Evolutionary conservation across 2,113 vertebrate genomes (phyloP).

Genomic region (Proterorhinus semilunaris): DNA sequence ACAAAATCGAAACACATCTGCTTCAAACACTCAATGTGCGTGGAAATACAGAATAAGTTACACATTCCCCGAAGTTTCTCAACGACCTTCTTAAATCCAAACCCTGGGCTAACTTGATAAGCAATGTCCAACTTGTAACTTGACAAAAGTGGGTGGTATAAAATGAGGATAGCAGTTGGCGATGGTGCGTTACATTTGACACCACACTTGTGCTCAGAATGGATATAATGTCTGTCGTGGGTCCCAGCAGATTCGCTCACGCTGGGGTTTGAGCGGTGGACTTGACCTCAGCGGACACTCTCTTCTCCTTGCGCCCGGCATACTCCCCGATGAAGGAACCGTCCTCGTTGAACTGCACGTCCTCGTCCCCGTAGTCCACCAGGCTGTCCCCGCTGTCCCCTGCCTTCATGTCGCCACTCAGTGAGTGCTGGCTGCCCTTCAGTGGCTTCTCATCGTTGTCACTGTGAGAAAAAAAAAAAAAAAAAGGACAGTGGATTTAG

Average conservation of each 20-base stretch:
- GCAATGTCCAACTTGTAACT: slow-evolving; percentile 64
- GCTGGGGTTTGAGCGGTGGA: slow-evolving; percentile 78
- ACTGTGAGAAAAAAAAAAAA: slow-evolving; percentile 58
- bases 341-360: slow-evolving; percentile 93
- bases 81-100: background rate
- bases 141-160: slow-evolving; percentile 61
- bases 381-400: slow-evolving; percentile 93
- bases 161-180: slow-evolving; percentile 68
- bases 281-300: slow-evolving; percentile 86
- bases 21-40: background rate
- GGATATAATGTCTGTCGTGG: slow-evolving; percentile 53
- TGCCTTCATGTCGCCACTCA: slow-evolving; percentile 84
- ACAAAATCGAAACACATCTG: background rate
- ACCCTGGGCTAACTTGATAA: slow-evolving; percentile 1
- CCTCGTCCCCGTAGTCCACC: slow-evolving; percentile 92
- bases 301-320: slow-evolving; percentile 87
- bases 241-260: slow-evolving; percentile 59
- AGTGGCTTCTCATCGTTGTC: slow-evolving; percentile 97
- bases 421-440: slow-evolving; percentile 88
- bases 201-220: slow-evolving; percentile 50
- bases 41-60: slow-evolving; percentile 1
- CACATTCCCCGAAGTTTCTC: background rate
- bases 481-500: slow-evolving; percentile 40
- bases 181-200: slow-evolving; percentile 67
- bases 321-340: slow-evolving; percentile 98